Percentiles rank a stretch among this genome's conserved stretches.
Evolutionary conservation across 2,113 vertebrate species (phyloP).

Genomic region (Syngnathoides biaculeatus): DNA sequence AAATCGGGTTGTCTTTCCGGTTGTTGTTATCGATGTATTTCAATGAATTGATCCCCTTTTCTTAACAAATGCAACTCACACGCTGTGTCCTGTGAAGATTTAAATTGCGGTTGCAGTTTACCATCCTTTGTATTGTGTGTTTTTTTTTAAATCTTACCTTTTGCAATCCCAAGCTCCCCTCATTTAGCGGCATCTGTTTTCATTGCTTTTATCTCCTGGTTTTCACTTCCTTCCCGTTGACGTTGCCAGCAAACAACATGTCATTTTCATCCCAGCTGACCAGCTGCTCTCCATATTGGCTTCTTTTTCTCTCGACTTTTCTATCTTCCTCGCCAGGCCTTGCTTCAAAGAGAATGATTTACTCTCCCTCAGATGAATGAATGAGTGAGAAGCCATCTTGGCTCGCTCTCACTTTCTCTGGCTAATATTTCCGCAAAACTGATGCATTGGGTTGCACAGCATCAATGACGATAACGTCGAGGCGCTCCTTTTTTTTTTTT

Average conservation of each 20-base stretch:
- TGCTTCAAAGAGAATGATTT: slow-evolving; percentile 70
- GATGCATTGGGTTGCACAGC: slow-evolving; percentile 19
- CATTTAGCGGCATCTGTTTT: slow-evolving; percentile 48
- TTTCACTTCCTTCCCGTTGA: slow-evolving; percentile 32
- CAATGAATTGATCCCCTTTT: not conserved
- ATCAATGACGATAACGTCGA: slow-evolving; percentile 2
- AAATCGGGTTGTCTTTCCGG: not conserved
- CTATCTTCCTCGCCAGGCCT: slow-evolving; percentile 52
- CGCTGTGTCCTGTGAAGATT: slow-evolving; percentile 14
- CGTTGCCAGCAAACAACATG: slow-evolving; percentile 52
- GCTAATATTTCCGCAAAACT: slow-evolving; percentile 19
- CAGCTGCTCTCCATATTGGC: slow-evolving; percentile 67
- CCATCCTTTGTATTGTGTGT: not conserved
- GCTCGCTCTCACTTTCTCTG: not conserved
- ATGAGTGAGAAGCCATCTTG: slow-evolving; percentile 7
- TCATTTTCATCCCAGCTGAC: slow-evolving; percentile 60
- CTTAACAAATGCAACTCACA: not conserved
- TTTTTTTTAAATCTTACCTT: not conserved
- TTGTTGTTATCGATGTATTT: not conserved
- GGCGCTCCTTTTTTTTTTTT: slow-evolving; percentile 14
- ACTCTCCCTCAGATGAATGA: slow-evolving; percentile 58
- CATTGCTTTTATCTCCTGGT: slow-evolving; percentile 44
- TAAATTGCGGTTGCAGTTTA: no score
- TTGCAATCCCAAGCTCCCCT: not conserved
- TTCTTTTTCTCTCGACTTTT: slow-evolving; percentile 20